Evolutionary conservation across 2,113 vertebrate genomes (phyloP).

Genomic region (Oncorhynchus keta): DNA sequence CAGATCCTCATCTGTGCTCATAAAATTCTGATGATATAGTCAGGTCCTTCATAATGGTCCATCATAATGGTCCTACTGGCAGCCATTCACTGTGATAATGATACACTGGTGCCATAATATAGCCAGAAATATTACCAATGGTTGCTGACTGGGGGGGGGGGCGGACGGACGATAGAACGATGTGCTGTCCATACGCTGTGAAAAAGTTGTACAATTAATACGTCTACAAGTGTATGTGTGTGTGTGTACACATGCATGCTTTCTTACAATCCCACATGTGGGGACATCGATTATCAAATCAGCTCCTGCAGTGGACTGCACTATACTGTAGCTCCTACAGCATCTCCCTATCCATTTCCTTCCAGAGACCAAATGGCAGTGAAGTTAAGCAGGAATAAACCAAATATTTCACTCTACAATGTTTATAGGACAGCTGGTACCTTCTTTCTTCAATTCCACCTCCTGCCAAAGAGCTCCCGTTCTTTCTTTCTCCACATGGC

Average conservation of each 20-base stretch:
- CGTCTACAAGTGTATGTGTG: not conserved
- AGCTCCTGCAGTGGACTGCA: too few species aligned
- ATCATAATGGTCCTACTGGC: not conserved
- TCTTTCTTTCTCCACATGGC: conserved; percentile 46
- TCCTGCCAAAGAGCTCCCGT: conserved; percentile 23
- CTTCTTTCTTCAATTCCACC: conserved; percentile 1
- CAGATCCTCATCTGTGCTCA: conserved; percentile 1
- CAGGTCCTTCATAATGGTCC: not conserved
- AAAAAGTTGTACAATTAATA: too few species aligned
- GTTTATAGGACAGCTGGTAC: not conserved
- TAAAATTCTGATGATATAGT: not conserved
- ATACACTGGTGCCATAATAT: not conserved
- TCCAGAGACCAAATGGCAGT: not conserved
- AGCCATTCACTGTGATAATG: conserved; percentile 1
- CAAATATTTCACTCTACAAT: not conserved
- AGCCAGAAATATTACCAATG: not conserved
- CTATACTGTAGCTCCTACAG: too few species aligned
- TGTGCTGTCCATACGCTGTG: not conserved
- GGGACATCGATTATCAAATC: too few species aligned
- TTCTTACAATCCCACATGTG: too few species aligned
- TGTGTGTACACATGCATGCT: not conserved
- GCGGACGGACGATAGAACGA: too few species aligned
- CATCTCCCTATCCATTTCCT: too few species aligned
- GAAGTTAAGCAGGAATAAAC: not conserved
- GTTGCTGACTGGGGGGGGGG: not conserved